phyloP scores from a whole-genome alignment of 2,113 vertebrate genomes.

The Chionodraco myersi region DNA sequence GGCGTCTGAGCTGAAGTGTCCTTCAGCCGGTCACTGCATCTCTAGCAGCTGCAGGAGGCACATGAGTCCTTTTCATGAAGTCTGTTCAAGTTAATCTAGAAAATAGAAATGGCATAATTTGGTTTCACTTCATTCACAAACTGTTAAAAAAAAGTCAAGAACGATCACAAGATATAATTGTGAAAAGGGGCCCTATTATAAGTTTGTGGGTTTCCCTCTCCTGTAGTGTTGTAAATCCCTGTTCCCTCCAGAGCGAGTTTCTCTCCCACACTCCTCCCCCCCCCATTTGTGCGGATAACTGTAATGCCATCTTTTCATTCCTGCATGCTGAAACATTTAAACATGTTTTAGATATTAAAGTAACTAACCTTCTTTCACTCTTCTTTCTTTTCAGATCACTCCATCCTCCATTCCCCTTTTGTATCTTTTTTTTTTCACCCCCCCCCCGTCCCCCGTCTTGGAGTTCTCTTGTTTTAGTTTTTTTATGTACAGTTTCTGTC shows the following conservation, averaged over 20 bases:
- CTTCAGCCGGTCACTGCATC: neutral
- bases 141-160: too few species aligned
- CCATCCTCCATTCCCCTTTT: conserved; percentile 63
- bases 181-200: too few species aligned
- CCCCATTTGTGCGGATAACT: too few species aligned
- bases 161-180: too few species aligned
- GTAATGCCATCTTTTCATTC: neutral
- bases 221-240: too few species aligned
- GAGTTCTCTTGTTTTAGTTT: conserved; percentile 39
- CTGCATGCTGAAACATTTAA: neutral
- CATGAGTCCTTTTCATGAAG: neutral
- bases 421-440: conserved; percentile 16
- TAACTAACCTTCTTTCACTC: neutral
- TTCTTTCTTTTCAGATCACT: conserved; percentile 72
- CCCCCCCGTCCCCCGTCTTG: conserved; percentile 34
- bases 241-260: too few species aligned
- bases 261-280: too few species aligned
- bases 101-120: too few species aligned
- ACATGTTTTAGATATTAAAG: neutral
- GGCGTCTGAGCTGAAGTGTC: neutral
- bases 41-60: neutral
- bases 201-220: too few species aligned
- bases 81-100: too few species aligned
- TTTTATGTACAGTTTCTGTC: conserved; percentile 72
- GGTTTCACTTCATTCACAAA: too few species aligned